Base-by-base conservation (phyloP, 1,140 invertebrate species). In the Drosophila fuyamai region DNA sequence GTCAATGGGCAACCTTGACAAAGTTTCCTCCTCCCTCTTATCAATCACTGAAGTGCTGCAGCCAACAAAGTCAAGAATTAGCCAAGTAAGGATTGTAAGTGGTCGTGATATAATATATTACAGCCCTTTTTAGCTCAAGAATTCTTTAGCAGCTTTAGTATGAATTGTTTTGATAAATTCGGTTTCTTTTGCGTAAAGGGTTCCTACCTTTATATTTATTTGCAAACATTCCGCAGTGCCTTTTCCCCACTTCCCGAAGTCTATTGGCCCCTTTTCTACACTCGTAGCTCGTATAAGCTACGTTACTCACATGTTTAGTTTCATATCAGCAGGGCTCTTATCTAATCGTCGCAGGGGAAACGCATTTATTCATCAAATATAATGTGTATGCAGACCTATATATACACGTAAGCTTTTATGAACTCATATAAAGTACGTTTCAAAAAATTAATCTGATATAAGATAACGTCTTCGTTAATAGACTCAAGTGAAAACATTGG, bases 351-450 rank as follows among this genome's bases (percentile, higher is more conserved):
- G 47, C 60, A 68, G 47, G 46, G 62, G 14, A 65, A 68, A 66
- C 60, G 65, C 46, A 68, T 65, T 68, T 68, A 29, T 68, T 68
- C 47, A 66, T 68, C 65, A 68, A 65, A 43, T 44, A 14, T 66
- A 62, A 65, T 44, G 60, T 63, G 46, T 65, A 65, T 35, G 36
- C 38, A 53, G 61, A 43, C 44, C 59, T 43, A 51, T 65, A 63
- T 50, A 50, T 27, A 44, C 32, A 61, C 41, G 32, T 62, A 66
- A 27, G 44, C 58, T 48, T 62, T 62, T 48, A 38, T 18, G 40
- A 60, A 55, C 16, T 43, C 29, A 56, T 16, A 57, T 23, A 63
- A 63, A 59, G 29, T 44, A 27, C 60, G 61, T 16, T 59, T 63
- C 38, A 58, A 38, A n/a, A 13, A 23, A 23, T 35, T 23, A 36